Percentiles rank a stretch among this genome's conserved stretches.
phyloP scores from a whole-genome alignment of 1,140 invertebrate species.

The Monomorium pharaonis region DNA sequence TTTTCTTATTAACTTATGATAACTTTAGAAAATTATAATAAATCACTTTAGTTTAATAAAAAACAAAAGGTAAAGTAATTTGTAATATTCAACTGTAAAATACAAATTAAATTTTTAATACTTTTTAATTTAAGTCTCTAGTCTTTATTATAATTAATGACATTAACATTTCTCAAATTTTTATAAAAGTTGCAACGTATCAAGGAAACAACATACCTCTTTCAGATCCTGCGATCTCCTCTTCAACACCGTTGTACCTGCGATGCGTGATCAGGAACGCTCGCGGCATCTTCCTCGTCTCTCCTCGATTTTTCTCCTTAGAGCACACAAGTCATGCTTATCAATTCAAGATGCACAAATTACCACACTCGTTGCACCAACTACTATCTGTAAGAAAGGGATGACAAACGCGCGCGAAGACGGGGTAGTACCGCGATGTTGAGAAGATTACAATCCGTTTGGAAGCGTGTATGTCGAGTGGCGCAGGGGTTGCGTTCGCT shows the following conservation, averaged over 20 bases:
- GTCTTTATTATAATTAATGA: neutral
- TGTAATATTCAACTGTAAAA: neutral
- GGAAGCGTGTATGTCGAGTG: neutral
- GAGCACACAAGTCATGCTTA: slow-evolving; percentile 61
- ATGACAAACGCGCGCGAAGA: neutral
- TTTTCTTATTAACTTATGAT: neutral
- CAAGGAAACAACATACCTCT: slow-evolving; percentile 76
- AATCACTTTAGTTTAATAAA: neutral
- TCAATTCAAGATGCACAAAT: slow-evolving; percentile 51
- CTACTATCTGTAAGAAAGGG: neutral
- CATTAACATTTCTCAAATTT: neutral
- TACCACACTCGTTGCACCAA: slow-evolving; percentile 60
- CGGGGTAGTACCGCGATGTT: neutral
- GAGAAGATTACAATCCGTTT: neutral
- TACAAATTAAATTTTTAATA: neutral
- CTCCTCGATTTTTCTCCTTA: neutral
- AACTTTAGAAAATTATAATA: neutral
- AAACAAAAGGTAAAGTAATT: neutral
- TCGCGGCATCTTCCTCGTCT: slow-evolving; percentile 83
- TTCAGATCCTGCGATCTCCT: slow-evolving; percentile 79
- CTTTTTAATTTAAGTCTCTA: neutral
- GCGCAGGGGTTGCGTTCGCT: slow-evolving; percentile 75
- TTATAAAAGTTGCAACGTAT: neutral
- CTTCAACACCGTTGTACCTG: slow-evolving; percentile 84
- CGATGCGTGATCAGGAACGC: slow-evolving; percentile 87